Evolutionary conservation across 2,888 invertebrate species (phyloP), one percentile per base, ranked within the genome.

Genomic region (Argynnis bischoffii): DNA sequence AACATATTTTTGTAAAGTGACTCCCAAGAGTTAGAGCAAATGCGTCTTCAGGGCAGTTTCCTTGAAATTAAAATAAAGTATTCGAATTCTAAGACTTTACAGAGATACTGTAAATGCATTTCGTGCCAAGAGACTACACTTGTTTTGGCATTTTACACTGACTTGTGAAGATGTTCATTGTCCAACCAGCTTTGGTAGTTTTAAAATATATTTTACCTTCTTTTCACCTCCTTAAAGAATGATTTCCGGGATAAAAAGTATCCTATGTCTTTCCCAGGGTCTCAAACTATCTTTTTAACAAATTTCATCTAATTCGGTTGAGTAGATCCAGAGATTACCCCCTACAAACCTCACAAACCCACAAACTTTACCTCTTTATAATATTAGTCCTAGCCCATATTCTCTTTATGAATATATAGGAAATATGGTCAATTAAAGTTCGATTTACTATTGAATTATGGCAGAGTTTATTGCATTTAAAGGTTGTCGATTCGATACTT

Each of bases 21-120:
- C 60, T 69, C 70, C 66, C 69, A 31, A 15, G 66, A 66, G 69
- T 55, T 66, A 59, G 59, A 46, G 63, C 66, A 64, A 71, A 71
- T 66, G 70, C 55, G 69, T 66, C 70, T 68, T 64, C 55, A 51
- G 66, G 70, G 69, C 26, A 66, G 55, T 55, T 63, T 63, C 41
- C 59, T 65, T 70, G 53, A 69, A 63, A 71, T 71, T 60, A 71
- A 71, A 71, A 69, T 66, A 70, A 63, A 60, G 59, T 48, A 69
- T 60, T 63, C 47, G 41, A 41, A 63, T n/a, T 50, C 50, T 60
- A 47, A 60, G 66, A 69, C 13, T 54, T 48, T 26, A 53, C 46
- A 47, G 31, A 18, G 53, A 51, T 53, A 61, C 31, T 51, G 48
- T 31, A 8, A 11, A 41, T 41, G 11, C 35, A 35, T 50, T 35